Base-by-base conservation (phyloP, 2,113 vertebrate genomes). In the Amazona guildingii region DNA sequence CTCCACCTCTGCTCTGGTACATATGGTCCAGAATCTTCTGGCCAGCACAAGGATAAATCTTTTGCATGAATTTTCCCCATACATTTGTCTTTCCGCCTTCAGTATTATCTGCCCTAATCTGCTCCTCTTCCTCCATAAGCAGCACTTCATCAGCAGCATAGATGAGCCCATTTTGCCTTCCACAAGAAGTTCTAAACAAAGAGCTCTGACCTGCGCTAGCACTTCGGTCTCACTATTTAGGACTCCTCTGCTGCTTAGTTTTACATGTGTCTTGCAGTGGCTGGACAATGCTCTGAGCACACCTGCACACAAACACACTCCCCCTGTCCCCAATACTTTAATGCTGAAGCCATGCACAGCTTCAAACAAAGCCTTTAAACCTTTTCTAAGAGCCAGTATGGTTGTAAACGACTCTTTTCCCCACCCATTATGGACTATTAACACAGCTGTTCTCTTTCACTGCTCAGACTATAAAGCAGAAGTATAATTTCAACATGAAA, bases 401-500 rank as follows among this genome's bases (percentile, higher is more conserved):
- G 33, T n/a, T 76, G 41, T 48, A 94, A 97, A 94, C 52, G 67
- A 49, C 63, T 24, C 20, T 62, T 69, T 67, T 37, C 3, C 44
- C 43, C 37, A 70, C 61, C 52, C 28, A 29, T 94, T 73, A 83
- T 57, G 66, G 69, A 69, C 67, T 78, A 75, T 41, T 72, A 88
- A 82, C 68, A 94, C 84, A 96, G 90, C 86, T 94, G 73, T 63
- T 94, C 70, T 88, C 86, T 94, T 96, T 94, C 74, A 73, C 75
- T 4, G 7, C 49, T 76, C 44, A 73, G 31, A 67, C 64, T 94
- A 70, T 52, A 28, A 63, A 86, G 69, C 61, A 83, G 81, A 62
- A 94, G 68, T n/a, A 49, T n/a, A 33, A 82, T 81, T 95, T 94
- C 74, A 89, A 84, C 64, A 85, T 78, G 29, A 88, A 96, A 97